These are phyloP conservation scores for Coregonus clupeaformis DNA, from an alignment of 2,113 vertebrate genomes.

Conservation along the genomic window DNA sequence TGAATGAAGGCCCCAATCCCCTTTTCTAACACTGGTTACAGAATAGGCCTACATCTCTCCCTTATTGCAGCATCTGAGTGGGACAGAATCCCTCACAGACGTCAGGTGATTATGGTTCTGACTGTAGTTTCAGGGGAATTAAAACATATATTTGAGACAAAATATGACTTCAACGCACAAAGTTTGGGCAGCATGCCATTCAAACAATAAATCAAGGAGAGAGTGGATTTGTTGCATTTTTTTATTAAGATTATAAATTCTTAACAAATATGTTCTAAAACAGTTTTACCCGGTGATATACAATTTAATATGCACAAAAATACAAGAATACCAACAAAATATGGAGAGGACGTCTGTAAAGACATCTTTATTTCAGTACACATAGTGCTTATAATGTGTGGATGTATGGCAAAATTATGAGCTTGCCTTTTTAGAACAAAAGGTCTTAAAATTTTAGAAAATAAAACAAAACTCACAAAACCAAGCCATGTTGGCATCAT, in stretches of 20 bases:
- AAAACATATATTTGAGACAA: background rate
- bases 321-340: conserved; percentile 83
- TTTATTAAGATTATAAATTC: conserved; percentile 96
- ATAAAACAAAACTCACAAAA: conserved; percentile 74
- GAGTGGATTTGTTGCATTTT: conserved; percentile 61
- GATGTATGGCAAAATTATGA: conserved; percentile 74
- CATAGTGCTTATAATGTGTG: conserved; percentile 81
- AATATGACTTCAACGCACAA: background rate
- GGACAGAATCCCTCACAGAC: background rate
- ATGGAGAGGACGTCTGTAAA: too few relatives aligned
- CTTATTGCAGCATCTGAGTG: background rate
- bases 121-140: background rate
- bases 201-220: conserved; percentile 19
- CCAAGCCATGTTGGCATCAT: conserved; percentile 79
- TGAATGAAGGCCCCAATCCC: background rate
- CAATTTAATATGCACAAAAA: conserved; percentile 89
- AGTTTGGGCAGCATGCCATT: background rate
- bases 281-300: conserved; percentile 94
- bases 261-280: conserved; percentile 87
- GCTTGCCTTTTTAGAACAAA: conserved; percentile 94
- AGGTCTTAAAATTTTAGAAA: conserved; percentile 76
- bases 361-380: conserved; percentile 85
- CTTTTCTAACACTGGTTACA: background rate
- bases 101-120: background rate
- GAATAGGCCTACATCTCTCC: background rate